Base-by-base conservation (phyloP, 2,113 vertebrate genomes). In the Glareola pratincola region DNA sequence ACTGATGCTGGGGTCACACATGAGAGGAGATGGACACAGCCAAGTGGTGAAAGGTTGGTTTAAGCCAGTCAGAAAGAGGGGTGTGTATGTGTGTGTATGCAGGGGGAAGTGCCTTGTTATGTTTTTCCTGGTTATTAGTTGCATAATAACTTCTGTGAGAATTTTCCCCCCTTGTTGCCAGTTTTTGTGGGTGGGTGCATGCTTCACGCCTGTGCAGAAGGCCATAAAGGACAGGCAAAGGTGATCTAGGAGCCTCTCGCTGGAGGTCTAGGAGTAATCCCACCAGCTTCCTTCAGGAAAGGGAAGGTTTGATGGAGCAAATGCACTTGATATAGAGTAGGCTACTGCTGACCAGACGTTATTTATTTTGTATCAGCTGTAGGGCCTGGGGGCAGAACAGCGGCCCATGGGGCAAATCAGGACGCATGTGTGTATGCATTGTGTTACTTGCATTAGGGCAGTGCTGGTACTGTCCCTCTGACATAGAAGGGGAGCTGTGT, bases 401-500 rank as follows among this genome's bases (percentile, higher is more conserved):
- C 0, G 45, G 13, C 11, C 9, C 18, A 39, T 29, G 11, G 62
- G 32, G 7, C 4, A 32, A 37, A 23, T 6, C 1, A 4, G 48
- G 29, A 14, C 12, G 29, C 37, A 15, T 54, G 16, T 15, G 18
- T 13, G 43, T 15, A 2, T 4, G 7, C 10, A 2, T 3, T 10
- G 60, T 11, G 9, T 60, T 67, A 41, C 56, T 23, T 57, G 88
- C 30, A 7, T 29, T 14, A 6, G 22, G 30, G 2, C 9, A 2
- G 20, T 6, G 26, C 23, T 20, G 32, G 15, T 51, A 14, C 29
- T 18, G 22, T 3, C 18, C n/a, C 2, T 20, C 15, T 22, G 37
- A 39, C 48, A 17, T 23, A 18, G 18, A 7, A 4, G 20, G 12
- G 16, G 30, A 30, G 17, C 26, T 43, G 29, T 4, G 15, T 4